Evolutionary conservation across 2,113 vertebrate genomes (phyloP).

Genomic region (Daphoenositta chrysoptera): DNA sequence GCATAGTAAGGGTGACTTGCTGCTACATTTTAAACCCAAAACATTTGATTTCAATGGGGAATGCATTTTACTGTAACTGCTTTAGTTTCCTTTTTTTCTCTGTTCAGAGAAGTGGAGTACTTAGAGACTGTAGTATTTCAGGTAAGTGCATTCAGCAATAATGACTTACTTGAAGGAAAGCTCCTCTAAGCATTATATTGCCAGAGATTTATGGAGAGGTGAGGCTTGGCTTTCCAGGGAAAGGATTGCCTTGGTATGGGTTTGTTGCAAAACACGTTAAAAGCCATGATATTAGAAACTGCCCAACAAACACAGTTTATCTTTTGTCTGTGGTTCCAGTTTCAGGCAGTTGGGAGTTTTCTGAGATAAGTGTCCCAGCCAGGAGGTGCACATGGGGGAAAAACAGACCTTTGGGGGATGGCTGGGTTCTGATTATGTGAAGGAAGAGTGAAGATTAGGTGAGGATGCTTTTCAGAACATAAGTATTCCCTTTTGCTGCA

Average conservation of each 20-base stretch:
- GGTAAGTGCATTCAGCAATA: not conserved
- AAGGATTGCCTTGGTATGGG: not conserved
- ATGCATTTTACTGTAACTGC: not conserved
- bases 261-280: not conserved
- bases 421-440: not conserved
- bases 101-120: not conserved
- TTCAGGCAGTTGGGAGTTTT: not conserved
- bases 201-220: not conserved
- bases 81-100: not conserved
- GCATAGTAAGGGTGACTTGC: not conserved
- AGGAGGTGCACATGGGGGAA: rapidly evolving
- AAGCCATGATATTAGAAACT: not conserved
- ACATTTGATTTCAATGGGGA: not conserved
- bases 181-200: not conserved
- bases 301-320: not conserved
- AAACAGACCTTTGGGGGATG: not conserved
- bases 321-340: not conserved
- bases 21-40: not conserved
- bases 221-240: not conserved
- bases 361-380: not conserved
- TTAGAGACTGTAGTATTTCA: not conserved
- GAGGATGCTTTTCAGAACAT: not conserved
- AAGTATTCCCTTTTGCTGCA: not conserved
- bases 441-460: not conserved
- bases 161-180: not conserved